These are phyloP conservation scores for Polymixis flavicincta DNA, from an alignment of 2,888 invertebrate species.

Conservation along the genomic window DNA sequence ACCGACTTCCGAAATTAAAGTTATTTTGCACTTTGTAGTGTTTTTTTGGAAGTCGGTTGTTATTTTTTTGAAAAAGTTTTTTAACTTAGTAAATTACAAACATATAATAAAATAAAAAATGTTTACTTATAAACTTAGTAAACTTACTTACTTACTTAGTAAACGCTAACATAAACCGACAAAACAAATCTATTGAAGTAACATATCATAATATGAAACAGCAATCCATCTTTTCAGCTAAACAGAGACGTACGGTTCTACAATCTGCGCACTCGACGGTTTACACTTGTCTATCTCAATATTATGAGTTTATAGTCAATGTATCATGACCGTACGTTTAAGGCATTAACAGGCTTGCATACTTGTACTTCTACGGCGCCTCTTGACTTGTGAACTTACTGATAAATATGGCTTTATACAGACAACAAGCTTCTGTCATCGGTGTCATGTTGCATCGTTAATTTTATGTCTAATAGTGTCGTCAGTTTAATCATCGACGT, in stretches of 20 bases:
- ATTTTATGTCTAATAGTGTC: constrained; percentile 5
- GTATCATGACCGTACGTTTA: constrained; percentile 35
- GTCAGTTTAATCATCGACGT: not conserved
- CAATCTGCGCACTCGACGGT: constrained; percentile 30
- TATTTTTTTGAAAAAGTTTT: no score
- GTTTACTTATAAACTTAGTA: no score
- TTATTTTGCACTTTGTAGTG: no score
- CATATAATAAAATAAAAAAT: no score
- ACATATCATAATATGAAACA: constrained; percentile 1
- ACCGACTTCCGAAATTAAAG: no score
- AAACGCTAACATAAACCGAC: not conserved
- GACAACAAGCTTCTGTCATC: not conserved
- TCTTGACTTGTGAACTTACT: constrained; percentile 43
- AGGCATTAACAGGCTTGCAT: constrained; percentile 23
- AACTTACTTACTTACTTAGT: not conserved
- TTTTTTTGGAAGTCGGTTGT: no score
- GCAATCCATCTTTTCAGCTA: constrained; percentile 32
- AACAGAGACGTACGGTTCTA: constrained; percentile 26
- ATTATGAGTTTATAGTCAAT: constrained; percentile 17
- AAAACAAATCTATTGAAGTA: constrained; percentile 1
- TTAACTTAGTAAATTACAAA: no score
- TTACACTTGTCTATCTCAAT: constrained; percentile 33
- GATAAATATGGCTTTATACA: constrained; percentile 26
- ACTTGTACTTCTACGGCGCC: constrained; percentile 14
- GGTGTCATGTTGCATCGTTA: constrained; percentile 2